Base-by-base conservation (phyloP, 92 coral and sea anemone species). In the Phenganax marumi region DNA sequence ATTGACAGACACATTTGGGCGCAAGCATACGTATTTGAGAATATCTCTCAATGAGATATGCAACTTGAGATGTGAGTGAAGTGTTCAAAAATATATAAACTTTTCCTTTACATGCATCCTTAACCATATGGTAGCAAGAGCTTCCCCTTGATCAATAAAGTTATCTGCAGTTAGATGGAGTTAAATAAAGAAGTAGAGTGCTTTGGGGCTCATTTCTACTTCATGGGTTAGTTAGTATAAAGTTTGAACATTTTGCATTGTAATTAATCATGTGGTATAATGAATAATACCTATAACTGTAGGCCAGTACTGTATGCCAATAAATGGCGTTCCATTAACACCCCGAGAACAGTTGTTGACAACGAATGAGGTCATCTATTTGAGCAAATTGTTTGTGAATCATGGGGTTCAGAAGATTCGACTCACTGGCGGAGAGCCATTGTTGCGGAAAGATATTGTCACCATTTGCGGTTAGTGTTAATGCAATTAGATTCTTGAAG, bases 221-320 rank as follows among this genome's bases (percentile, higher is more conserved):
- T 33, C 43, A 33, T 33, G 43, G 43, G 43, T 33, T 33, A 1
- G 43, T 33, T 1, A 33, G 43, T 5, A 1, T 33, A 33, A 33
- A 33, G 43, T 33, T 33, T 33, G 43, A 2, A 33, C 5, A 5
- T 5, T 33, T 33, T 33, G 43, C 43, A 1, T 33, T 33, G 43
- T 33, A 33, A 33, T 33, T 33, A 33, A 5, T 33, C 43, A 33
- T 33, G 2, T 33, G 43, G 5, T 33, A 33, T 33, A 5, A 33
- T 33, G 3, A 5, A 33, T 17, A 18, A 18, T 18, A 72, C 52
- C 18, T 46, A 72, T 1, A 12, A 18, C 19, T 81, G 14, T 25
- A 96, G 99, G 99, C 82, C 99, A 96, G 50, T 96, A 96, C 57
- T 96, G 99, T 71, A 96, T 96, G 99, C 99, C 99, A 53, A 97